A percentile compares a stretch with the other conserved stretches of the same genome.
Conservation (phyloP, 1,140 invertebrate genomes). For the Luehdorfia chinensis region DNA sequence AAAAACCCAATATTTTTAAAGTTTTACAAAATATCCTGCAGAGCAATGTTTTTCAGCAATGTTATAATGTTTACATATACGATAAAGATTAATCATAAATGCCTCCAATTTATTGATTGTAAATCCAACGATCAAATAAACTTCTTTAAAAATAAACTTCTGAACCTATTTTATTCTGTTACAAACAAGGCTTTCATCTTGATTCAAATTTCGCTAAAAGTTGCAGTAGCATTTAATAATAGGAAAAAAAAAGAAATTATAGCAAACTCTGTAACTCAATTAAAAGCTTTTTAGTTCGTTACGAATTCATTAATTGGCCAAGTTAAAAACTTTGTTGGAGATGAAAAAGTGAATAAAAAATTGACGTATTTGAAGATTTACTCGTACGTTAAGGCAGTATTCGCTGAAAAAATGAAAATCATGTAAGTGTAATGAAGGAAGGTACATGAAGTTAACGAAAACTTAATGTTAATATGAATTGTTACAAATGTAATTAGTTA, state of each 20-base stretch:
- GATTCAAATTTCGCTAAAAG: slow-evolving; percentile 14
- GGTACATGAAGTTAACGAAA: too few species aligned
- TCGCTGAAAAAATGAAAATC: too few species aligned
- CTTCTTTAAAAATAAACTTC: not conserved
- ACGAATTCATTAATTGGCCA: slow-evolving; percentile 36
- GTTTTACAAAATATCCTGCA: too few species aligned
- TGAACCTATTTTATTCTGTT: slow-evolving; percentile 1
- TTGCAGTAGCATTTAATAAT: slow-evolving; percentile 24
- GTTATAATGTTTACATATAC: too few species aligned
- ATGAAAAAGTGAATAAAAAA: slow-evolving; percentile 5
- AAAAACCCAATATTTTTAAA: too few species aligned
- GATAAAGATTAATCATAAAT: too few species aligned
- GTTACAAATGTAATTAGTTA: too few species aligned
- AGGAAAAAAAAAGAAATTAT: slow-evolving; percentile 26
- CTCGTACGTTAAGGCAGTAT: too few species aligned
- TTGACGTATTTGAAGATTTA: slow-evolving; percentile 4
- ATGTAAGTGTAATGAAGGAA: too few species aligned
- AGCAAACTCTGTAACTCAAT: slow-evolving; percentile 34
- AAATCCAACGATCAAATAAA: not conserved
- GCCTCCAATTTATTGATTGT: too few species aligned
- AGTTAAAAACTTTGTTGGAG: slow-evolving; percentile 18
- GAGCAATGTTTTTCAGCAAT: too few species aligned
- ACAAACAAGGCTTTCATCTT: slow-evolving; percentile 12
- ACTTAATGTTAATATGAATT: too few species aligned
- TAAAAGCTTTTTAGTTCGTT: slow-evolving; percentile 39